Evolutionary conservation across 2,113 vertebrate species (phyloP).

Genomic region (Dryoscopus gambensis): DNA sequence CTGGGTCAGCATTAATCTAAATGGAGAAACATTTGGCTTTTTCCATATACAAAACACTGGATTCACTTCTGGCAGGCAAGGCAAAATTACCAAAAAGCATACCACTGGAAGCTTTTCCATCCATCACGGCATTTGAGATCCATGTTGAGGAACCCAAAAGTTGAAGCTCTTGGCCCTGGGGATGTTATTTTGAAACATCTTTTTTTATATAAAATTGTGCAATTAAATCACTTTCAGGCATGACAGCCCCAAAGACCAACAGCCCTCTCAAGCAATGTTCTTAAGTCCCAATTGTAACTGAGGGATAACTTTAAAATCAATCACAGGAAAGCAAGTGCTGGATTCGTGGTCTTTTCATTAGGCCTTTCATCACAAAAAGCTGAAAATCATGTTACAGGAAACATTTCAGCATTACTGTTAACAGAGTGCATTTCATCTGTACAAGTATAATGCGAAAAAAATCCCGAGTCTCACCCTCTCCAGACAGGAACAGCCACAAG

Average conservation of each 20-base stretch:
- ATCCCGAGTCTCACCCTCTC: not conserved
- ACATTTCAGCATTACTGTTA: not conserved
- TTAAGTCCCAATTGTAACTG: not conserved
- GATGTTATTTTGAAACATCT: not conserved
- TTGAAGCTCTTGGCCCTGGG: not conserved
- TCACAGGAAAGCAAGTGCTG: not conserved
- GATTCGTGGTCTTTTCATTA: not conserved
- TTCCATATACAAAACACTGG: not conserved
- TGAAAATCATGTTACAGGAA: not conserved
- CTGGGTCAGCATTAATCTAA: not conserved
- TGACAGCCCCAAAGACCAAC: not conserved
- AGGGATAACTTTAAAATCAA: not conserved
- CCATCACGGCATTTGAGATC: not conserved
- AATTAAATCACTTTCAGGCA: not conserved
- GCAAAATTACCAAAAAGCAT: not conserved
- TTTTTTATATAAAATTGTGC: not conserved
- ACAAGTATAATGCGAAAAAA: not conserved
- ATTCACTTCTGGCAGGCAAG: not conserved
- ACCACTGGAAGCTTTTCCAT: not conserved
- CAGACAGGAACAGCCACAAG: not conserved
- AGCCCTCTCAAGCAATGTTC: not conserved
- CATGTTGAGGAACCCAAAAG: not conserved
- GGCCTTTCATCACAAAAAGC: not conserved
- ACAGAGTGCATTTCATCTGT: not conserved
- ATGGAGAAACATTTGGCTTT: not conserved